phyloP scores from a whole-genome alignment of 2,797 vertebrate species.

The Centroberyx gerrardi region DNA sequence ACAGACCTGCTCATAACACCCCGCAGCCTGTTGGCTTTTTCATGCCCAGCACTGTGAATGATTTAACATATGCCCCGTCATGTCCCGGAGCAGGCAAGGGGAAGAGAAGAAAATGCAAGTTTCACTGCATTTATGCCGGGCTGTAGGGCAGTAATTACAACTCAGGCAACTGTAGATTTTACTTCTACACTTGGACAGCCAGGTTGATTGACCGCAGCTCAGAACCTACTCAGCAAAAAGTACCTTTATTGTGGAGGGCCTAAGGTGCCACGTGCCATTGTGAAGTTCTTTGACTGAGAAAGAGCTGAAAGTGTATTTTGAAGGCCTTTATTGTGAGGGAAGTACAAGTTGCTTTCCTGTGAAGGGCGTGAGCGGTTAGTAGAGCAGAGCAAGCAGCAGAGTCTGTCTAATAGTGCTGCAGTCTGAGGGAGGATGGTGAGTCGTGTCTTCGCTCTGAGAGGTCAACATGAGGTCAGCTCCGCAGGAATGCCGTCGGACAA shows the following conservation, averaged over 20 bases:
- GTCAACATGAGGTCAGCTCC: slow-evolving; percentile 49
- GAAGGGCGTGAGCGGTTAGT: neutral
- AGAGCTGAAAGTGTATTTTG: slow-evolving; percentile 28
- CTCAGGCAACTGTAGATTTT: slow-evolving; percentile 45
- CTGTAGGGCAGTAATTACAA: slow-evolving; percentile 74
- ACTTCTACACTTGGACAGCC: slow-evolving; percentile 32
- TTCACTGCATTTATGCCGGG: slow-evolving; percentile 67
- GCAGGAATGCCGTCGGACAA: slow-evolving; percentile 17
- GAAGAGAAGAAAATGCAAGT: slow-evolving; percentile 56
- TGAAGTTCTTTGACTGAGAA: slow-evolving; percentile 23
- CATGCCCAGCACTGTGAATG: slow-evolving; percentile 59
- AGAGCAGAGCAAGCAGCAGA: neutral
- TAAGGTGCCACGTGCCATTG: slow-evolving; percentile 41
- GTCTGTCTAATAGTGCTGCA: neutral
- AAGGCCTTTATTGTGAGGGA: slow-evolving; percentile 45
- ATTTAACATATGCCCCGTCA: slow-evolving; percentile 72
- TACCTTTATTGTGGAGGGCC: slow-evolving; percentile 34
- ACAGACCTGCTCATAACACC: slow-evolving; percentile 50
- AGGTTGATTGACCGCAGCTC: slow-evolving; percentile 46
- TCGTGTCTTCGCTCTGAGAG: slow-evolving; percentile 20
- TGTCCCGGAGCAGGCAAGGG: slow-evolving; percentile 48
- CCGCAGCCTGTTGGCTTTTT: slow-evolving; percentile 41
- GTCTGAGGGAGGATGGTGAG: slow-evolving; percentile 17
- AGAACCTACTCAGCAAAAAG: slow-evolving; percentile 54
- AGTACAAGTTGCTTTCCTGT: slow-evolving; percentile 14